phyloP scores from a whole-genome alignment of 2,888 invertebrate species.

The Halictus ligatus region DNA sequence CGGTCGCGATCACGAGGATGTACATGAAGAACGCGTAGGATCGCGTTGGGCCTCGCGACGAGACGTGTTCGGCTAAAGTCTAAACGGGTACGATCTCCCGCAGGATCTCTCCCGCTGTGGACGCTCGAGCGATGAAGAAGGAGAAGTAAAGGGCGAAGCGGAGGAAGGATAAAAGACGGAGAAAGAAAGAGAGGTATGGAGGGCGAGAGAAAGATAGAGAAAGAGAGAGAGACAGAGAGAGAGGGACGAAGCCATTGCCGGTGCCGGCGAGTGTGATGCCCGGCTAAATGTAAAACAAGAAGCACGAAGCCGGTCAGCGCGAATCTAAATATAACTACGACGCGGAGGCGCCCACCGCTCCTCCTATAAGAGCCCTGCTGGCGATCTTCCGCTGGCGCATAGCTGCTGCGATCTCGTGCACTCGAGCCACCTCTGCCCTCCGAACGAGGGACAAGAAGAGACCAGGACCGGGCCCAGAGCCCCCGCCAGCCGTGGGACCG shows the following conservation, averaged over 20 bases:
- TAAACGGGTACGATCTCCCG: constrained; percentile 63
- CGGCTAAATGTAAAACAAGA: constrained; percentile 80
- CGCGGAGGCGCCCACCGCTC: constrained; percentile 76
- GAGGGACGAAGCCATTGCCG: constrained; percentile 19
- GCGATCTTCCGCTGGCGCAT: constrained; percentile 75
- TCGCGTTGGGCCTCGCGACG: constrained; percentile 26
- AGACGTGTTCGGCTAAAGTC: constrained; percentile 39
- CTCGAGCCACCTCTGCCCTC: constrained; percentile 71
- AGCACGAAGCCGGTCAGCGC: constrained; percentile 76
- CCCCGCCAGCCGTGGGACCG: not conserved
- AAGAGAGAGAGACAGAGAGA: constrained; percentile 22
- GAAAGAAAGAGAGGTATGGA: not conserved
- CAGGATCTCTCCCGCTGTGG: constrained; percentile 67
- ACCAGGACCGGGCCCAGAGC: not conserved
- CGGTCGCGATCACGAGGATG: constrained; percentile 28
- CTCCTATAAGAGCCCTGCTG: constrained; percentile 63
- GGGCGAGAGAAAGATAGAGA: not conserved
- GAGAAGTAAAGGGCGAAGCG: not conserved
- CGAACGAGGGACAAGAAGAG: constrained; percentile 30
- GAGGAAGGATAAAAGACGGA: not conserved
- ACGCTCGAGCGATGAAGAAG: constrained; percentile 42
- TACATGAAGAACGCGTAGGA: constrained; percentile 21
- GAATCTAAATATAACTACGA: constrained; percentile 81
- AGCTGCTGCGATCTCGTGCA: constrained; percentile 74
- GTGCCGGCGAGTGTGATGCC: constrained; percentile 62